Conservation (phyloP, 2,113 vertebrate genomes). For the Prionailurus viverrinus region DNA sequence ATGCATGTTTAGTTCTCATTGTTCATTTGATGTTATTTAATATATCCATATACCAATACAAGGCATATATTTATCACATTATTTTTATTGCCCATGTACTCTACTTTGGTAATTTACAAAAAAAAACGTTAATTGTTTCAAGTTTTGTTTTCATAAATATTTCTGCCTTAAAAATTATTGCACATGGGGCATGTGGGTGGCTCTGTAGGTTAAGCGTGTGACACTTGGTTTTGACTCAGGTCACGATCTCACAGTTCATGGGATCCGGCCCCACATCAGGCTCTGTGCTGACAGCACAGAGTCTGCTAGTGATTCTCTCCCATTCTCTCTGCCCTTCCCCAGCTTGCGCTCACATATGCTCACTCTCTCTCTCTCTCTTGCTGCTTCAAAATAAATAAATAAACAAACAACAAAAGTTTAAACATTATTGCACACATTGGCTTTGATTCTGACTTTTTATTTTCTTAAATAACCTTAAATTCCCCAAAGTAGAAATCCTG, state of each 20-base stretch:
- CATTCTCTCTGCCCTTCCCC: no score
- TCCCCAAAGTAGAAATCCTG: neutral
- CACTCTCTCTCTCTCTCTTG: no score
- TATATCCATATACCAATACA: neutral
- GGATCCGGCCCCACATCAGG: no score
- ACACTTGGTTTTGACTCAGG: no score
- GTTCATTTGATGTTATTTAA: constrained; percentile 33
- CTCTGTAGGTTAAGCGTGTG: no score
- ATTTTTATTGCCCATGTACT: constrained; percentile 3
- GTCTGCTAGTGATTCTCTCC: no score
- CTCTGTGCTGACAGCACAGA: no score
- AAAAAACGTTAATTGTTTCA: constrained; percentile 28
- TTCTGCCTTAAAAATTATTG: constrained; percentile 50
- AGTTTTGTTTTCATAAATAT: constrained; percentile 38
- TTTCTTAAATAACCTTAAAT: constrained; percentile 43
- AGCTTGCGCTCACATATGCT: no score
- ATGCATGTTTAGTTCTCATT: constrained; percentile 4
- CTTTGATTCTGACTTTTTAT: constrained; percentile 36
- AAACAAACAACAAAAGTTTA: neutral
- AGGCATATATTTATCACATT: constrained; percentile 10
- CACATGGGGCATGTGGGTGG: neutral
- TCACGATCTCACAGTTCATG: no score
- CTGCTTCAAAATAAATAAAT: no score
- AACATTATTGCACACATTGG: constrained; percentile 8
- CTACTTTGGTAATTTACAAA: constrained; percentile 5